A percentile compares a stretch with the other conserved stretches of the same genome.
Conservation (phyloP, 92 coral and sea anemone genomes). For the Virgularia gustaviana region DNA sequence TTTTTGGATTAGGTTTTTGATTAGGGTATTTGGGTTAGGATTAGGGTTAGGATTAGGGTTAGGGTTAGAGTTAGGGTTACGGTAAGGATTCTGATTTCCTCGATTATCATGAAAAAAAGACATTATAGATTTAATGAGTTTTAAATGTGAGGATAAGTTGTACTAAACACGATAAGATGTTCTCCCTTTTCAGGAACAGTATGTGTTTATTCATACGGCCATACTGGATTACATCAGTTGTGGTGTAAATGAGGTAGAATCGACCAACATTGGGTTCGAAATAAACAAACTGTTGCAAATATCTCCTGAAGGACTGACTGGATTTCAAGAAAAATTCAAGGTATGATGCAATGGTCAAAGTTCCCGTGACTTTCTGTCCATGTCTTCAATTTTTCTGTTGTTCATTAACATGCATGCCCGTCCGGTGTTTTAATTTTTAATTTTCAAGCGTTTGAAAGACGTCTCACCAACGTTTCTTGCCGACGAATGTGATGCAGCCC, state of each 20-base stretch:
- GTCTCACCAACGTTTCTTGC: neutral
- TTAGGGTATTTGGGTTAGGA: too few relatives aligned
- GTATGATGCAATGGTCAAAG: neutral
- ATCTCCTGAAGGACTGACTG: neutral
- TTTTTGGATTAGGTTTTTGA: too few relatives aligned
- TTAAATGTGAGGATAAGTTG: neutral
- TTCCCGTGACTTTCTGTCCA: neutral
- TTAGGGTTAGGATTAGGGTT: too few relatives aligned
- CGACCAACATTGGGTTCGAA: neutral
- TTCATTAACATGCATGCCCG: neutral
- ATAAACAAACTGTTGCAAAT: neutral
- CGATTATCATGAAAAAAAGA: neutral
- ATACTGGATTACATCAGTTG: conserved; percentile 5
- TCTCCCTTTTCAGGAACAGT: neutral
- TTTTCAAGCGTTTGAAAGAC: neutral
- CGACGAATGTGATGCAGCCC: neutral
- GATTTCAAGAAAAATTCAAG: conserved; percentile 1
- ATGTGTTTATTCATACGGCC: neutral
- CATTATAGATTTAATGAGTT: neutral
- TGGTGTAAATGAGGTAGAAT: conserved; percentile 11
- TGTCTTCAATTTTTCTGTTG: neutral
- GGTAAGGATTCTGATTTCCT: too few relatives aligned
- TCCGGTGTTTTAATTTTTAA: neutral
- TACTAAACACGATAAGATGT: neutral
- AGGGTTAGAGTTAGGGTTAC: too few relatives aligned